Evolutionary conservation across 2,113 vertebrate species (phyloP), one percentile per base, ranked within the genome.

Genomic region (Halcyon malimbica): DNA sequence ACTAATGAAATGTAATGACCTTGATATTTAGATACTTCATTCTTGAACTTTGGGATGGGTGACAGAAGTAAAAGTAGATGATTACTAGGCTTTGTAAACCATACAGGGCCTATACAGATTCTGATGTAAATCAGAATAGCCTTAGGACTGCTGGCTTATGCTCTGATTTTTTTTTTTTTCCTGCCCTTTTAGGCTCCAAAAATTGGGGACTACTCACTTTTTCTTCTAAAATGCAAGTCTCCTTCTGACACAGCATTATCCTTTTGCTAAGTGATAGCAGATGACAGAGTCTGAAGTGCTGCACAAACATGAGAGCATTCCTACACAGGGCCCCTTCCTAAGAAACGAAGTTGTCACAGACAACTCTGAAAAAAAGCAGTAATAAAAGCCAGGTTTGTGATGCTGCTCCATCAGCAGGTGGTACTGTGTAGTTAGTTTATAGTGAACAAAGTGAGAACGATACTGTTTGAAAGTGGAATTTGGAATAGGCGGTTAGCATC

Each of bases 351-450:
- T 75, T 85, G 54, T 80, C 75, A 83, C 59, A 93, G 67, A 51
- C 44, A 84, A 9, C 42, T 56, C 53, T 71, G 83, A n/a, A 16
- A 54, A 81, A 74, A 65, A 74, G 9, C n/a, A 46, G 81, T 60
- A 89, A 90, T 86, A 92, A 95, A 96, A 97, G 90, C 92, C 91
- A 95, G 89, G 84, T 96, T 96, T 91, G 93, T 87, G 89, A 93
- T 95, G 78, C 89, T 20, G 83, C 54, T 91, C 96, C 94, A 93
- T 92, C 91, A 96, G 94, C 97, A 97, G 95, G 97, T 96, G 89
- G 96, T 97, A 97, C 94, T 96, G 94, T 96, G 93, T 93, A 94
- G 93, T 96, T 87, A 95, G 93, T 91, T 97, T 96, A 82, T 73
- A 78, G 67, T 1, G 74, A 97, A 86, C 24, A 4, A 93, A 87